Conservation (phyloP, 1,140 invertebrate genomes). For the Eumaeus atala region DNA sequence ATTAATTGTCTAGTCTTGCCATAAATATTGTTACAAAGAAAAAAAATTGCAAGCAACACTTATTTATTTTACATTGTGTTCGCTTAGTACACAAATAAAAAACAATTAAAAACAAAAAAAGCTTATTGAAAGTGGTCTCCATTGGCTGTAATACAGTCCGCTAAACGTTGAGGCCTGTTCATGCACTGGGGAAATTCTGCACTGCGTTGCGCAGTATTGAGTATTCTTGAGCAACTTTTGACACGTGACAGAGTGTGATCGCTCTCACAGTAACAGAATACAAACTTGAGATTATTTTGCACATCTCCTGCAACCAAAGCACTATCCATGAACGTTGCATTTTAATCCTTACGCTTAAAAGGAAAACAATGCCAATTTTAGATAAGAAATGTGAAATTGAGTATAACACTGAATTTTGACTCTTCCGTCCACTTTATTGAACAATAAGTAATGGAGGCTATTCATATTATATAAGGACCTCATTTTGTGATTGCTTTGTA, state of each 20-base stretch:
- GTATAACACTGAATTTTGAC: conserved; percentile 1
- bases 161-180: no score
- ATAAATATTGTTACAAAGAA: no score
- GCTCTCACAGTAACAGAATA: conserved; percentile 48
- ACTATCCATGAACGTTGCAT: conserved; percentile 60
- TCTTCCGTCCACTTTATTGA: neutral
- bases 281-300: conserved; percentile 58
- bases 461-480: conserved; percentile 2
- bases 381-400: conserved; percentile 15
- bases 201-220: no score
- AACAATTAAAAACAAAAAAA: no score
- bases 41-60: no score
- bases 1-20: no score
- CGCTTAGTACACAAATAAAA: no score
- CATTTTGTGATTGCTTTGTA: conserved; percentile 14
- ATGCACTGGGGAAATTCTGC: no score
- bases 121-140: no score
- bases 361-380: conserved; percentile 73
- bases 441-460: neutral
- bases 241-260: conserved; percentile 51
- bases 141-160: no score
- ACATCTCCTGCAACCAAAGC: conserved; percentile 62
- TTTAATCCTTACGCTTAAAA: conserved; percentile 55
- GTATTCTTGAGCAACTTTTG: neutral
- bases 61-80: no score